Conservation (phyloP, 2,797 vertebrate genomes). For the Enteromius paludinosus region DNA sequence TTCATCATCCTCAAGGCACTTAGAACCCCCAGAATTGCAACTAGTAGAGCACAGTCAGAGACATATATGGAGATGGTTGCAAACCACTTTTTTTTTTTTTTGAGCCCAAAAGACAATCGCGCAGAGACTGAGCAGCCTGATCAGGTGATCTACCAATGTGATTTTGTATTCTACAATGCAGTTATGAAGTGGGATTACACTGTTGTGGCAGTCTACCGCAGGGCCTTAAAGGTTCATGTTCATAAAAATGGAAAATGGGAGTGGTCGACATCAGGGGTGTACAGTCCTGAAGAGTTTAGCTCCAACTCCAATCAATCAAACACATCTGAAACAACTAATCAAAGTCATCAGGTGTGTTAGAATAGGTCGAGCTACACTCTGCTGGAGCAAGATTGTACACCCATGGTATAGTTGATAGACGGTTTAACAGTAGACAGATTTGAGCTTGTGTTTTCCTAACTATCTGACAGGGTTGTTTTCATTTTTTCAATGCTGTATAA, state of each 20-base stretch:
- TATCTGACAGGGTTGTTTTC: constrained; percentile 41
- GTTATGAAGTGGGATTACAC: neutral
- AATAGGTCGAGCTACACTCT: neutral
- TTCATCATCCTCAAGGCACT: constrained; percentile 13
- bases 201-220: constrained; percentile 11
- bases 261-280: neutral
- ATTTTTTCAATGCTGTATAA: constrained; percentile 46
- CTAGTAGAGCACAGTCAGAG: neutral
- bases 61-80: neutral
- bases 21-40: neutral
- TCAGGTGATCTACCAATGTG: neutral
- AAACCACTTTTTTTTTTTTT: no score
- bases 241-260: neutral
- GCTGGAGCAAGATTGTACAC: neutral
- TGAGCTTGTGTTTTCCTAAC: constrained; percentile 20
- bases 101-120: constrained; percentile 23
- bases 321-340: neutral
- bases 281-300: neutral
- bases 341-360: neutral
- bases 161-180: constrained; percentile 4
- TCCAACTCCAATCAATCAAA: neutral
- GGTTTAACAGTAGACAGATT: neutral
- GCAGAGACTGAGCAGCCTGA: constrained; percentile 4
- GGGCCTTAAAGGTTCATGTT: constrained; percentile 38
- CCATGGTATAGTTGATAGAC: neutral